phyloP scores from a whole-genome alignment of 2,113 vertebrate genomes.

The Melanocharis versteri region DNA sequence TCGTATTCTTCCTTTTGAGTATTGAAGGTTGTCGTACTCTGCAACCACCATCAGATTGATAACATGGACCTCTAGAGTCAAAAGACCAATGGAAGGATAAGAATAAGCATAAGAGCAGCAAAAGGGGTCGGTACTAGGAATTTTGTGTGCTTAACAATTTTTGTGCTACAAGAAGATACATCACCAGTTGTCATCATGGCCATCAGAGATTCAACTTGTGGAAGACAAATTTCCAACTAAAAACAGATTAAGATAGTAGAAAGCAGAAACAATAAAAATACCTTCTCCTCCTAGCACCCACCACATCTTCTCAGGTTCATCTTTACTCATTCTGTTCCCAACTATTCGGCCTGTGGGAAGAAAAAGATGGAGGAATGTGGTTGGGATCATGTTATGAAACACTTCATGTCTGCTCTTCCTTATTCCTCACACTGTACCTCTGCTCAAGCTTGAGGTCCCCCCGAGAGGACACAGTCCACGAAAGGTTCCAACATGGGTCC shows the following conservation, averaged over 20 bases:
- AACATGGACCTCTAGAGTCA: neutral
- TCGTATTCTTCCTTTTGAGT: neutral
- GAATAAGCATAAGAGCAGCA: neutral
- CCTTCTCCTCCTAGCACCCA: neutral
- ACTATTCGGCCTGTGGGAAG: neutral
- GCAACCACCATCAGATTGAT: neutral
- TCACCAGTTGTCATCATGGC: neutral
- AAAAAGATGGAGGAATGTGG: neutral
- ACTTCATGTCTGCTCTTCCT: neutral
- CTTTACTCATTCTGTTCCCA: neutral
- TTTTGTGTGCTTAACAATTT: accelerated
- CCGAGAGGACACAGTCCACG: accelerated
- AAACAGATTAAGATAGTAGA: neutral
- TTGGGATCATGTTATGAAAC: neutral
- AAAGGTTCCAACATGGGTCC: neutral
- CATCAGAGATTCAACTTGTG: neutral
- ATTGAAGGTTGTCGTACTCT: no score
- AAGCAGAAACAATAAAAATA: neutral
- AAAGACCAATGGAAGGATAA: neutral
- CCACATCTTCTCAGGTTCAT: neutral
- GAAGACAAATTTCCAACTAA: neutral
- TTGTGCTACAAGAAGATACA: neutral
- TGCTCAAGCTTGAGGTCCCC: neutral
- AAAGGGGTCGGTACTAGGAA: neutral
- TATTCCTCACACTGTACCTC: neutral